These are phyloP conservation scores for Hucho hucho DNA, from an alignment of 2,113 vertebrate species.

Conservation along the genomic window DNA sequence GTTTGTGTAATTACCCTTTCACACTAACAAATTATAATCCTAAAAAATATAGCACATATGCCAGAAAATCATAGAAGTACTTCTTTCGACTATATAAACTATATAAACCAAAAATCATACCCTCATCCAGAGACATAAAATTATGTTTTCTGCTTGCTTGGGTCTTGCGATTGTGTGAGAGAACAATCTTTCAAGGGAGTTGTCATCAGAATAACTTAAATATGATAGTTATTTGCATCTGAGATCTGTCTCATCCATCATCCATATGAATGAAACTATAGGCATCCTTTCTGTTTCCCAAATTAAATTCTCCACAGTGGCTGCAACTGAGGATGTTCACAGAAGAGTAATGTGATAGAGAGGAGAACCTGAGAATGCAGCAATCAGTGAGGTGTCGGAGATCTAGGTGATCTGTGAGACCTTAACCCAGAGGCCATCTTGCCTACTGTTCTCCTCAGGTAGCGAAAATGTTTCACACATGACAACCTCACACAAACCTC, in stretches of 20 bases:
- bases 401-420: conserved; percentile 48
- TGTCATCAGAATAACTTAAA: conserved; percentile 41
- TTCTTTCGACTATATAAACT: background rate
- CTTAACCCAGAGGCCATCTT: conserved; percentile 17
- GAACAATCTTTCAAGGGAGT: conserved; percentile 46
- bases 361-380: conserved; percentile 42
- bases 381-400: conserved; percentile 49
- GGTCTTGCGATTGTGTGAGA: conserved; percentile 42
- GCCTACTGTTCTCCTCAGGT: background rate
- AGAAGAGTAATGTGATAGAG: conserved; percentile 39
- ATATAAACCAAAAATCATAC: background rate
- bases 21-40: background rate
- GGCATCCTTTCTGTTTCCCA: conserved; percentile 49
- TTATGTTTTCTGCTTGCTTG: conserved; percentile 44
- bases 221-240: conserved; percentile 53
- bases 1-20: background rate
- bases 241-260: conserved; percentile 60
- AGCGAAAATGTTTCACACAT: conserved; percentile 21
- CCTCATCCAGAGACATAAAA: background rate
- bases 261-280: conserved; percentile 46
- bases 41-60: background rate
- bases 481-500: conserved; percentile 27
- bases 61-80: background rate
- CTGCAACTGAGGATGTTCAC: conserved; percentile 45
- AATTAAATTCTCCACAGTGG: conserved; percentile 64